Base-by-base conservation (phyloP, 1,140 invertebrate species). In the Camponotus pennsylvanicus region DNA sequence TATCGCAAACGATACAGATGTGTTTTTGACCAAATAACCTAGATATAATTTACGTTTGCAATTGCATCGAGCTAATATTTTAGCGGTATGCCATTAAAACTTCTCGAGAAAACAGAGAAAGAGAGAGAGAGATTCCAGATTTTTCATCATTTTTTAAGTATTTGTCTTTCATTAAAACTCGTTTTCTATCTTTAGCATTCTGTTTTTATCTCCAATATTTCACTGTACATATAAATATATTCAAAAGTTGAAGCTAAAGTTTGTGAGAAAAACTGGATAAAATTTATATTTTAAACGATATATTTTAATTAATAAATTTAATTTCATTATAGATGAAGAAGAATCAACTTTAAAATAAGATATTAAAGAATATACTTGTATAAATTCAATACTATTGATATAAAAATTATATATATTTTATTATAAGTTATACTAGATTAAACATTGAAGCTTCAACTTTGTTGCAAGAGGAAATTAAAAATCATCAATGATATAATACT, bases 141-240 rank as follows among this genome's bases (percentile, higher is more conserved):
- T 73, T 34, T 15, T 45, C 32, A 45, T 37, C 4, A 75, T 37
- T 73, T 61, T 34, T 13, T 18, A 61, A 63, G 11, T 61, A 75
- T 75, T 75, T 83, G 69, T 37, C 15, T 83, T 75, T 75, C 55
- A 61, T 83, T 83, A 83, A 82, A 61, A 59, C 27, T 77, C 57
- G 2, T 77, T 64, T 18, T 63, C 13, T 27, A 27, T 6, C 21
- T 27, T n/a, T 15, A 2, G 3, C 45, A 55, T 57, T 69, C 55
- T 15, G 4, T 59, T 42, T 57, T 15, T 78, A n/a, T 6, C 8
- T 3, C 13, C 7, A 13, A 9, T 21, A 2, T 9, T 1, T 13
- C 8, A 27, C 27, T 15, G 34, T 9, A 8, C 18, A 6, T 32
- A 18, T 2, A 80, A 59, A 40, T 18, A 79, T 67, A 59, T 59